phyloP scores from a whole-genome alignment of 2,113 vertebrate species.

The Mionectes macconnelli region DNA sequence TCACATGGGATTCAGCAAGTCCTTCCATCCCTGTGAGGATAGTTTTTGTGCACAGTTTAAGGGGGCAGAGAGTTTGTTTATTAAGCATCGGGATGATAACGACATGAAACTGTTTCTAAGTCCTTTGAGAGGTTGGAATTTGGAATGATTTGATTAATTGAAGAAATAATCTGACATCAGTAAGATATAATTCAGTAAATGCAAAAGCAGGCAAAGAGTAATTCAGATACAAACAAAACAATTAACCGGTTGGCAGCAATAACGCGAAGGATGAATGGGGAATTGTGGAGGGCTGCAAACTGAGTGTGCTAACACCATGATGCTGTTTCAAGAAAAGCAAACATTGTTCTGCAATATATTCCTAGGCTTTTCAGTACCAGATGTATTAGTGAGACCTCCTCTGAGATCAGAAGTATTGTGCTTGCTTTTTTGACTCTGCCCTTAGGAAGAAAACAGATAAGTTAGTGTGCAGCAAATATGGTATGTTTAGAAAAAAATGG shows the following conservation, averaged over 20 bases:
- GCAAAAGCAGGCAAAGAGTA: background rate
- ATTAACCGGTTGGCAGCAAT: background rate
- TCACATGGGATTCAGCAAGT: background rate
- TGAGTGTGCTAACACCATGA: background rate
- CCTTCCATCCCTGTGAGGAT: background rate
- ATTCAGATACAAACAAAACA: background rate
- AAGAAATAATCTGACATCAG: background rate
- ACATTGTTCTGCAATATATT: constrained; percentile 8
- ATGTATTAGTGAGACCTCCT: background rate
- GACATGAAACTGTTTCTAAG: background rate
- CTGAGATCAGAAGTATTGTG: background rate
- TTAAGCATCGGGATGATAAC: background rate
- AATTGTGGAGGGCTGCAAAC: background rate
- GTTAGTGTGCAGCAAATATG: accelerated
- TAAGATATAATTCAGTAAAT: background rate
- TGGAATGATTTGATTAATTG: background rate
- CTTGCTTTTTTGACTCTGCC: background rate
- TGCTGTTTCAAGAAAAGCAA: background rate
- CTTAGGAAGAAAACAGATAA: background rate
- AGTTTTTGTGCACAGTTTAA: background rate
- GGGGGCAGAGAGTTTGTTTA: background rate
- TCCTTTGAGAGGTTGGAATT: background rate
- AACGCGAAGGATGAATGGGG: background rate
- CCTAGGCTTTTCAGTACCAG: background rate
- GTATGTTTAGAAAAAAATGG: background rate